Evolutionary conservation across 2,888 invertebrate genomes (phyloP).

Genomic region (Napeogenes inachia): DNA sequence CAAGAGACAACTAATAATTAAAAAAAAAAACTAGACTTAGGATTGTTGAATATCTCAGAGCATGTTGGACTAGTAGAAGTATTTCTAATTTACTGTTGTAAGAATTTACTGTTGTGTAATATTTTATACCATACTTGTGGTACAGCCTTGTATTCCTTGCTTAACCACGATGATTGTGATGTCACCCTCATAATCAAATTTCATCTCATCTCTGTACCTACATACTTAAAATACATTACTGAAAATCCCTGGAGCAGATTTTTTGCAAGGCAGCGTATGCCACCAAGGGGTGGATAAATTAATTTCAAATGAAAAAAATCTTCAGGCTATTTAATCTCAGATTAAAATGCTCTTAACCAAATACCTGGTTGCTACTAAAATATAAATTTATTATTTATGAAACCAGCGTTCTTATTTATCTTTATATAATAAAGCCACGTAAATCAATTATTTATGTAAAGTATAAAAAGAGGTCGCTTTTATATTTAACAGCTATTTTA

Average conservation of each 20-base stretch:
- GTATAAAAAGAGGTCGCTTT: no score
- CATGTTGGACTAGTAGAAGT: no score
- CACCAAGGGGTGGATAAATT: conserved; percentile 4
- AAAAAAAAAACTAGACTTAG: no score
- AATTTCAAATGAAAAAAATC: not conserved
- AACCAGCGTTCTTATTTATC: no score
- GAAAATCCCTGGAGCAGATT: not conserved
- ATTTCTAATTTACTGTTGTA: no score
- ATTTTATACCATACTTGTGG: not conserved
- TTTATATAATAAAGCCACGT: no score
- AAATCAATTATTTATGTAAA: no score
- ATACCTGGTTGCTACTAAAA: not conserved
- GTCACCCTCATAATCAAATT: conserved; percentile 1
- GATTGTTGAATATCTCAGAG: no score
- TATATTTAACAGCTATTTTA: no score
- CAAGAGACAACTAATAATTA: no score
- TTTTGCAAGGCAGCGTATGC: conserved; percentile 2
- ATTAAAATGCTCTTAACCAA: conserved; percentile 1
- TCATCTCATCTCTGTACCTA: conserved; percentile 1
- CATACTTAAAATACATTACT: conserved; percentile 3
- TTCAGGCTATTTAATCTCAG: not conserved
- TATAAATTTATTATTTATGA: not conserved
- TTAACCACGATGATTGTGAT: not conserved
- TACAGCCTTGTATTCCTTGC: not conserved
- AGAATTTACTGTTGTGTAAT: no score